These are phyloP conservation scores for Pissodes strobi DNA, from an alignment of 1,140 invertebrate genomes.

Conservation along the genomic window DNA sequence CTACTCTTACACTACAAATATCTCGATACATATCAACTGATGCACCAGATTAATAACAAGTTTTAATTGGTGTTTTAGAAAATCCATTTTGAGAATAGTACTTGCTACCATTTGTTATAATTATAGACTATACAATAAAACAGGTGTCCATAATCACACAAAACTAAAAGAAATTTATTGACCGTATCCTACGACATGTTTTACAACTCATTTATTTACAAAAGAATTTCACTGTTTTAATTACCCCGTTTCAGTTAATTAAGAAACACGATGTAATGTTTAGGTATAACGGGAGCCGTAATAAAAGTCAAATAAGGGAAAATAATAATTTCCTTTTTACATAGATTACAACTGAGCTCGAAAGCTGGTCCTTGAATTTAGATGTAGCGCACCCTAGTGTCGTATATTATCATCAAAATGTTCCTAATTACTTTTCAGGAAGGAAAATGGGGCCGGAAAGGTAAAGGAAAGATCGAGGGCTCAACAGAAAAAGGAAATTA, in stretches of 20 bases:
- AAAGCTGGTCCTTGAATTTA: not conserved
- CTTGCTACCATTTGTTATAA: not conserved
- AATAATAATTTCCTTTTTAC: conserved; percentile 5
- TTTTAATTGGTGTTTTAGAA: too few species aligned
- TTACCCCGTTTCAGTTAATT: conserved; percentile 2
- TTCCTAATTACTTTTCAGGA: not conserved
- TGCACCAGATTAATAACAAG: too few species aligned
- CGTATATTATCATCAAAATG: too few species aligned
- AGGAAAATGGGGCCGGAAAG: not conserved
- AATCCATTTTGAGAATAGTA: not conserved
- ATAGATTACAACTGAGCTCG: not conserved
- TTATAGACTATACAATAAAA: not conserved
- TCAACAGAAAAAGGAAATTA: too few species aligned
- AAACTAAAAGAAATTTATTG: conserved; percentile 1
- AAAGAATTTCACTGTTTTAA: conserved; percentile 3
- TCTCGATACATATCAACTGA: too few species aligned
- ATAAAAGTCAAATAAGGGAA: not conserved
- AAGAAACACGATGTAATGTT: not conserved
- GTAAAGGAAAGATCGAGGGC: too few species aligned
- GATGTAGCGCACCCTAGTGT: not conserved
- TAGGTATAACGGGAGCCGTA: not conserved
- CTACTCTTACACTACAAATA: too few species aligned
- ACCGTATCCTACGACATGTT: not conserved
- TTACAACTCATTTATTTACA: not conserved
- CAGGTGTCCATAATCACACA: not conserved